Evolutionary conservation across 2,797 vertebrate species (phyloP), one percentile per base, ranked within the genome.

Genomic region (Poecilia picta): DNA sequence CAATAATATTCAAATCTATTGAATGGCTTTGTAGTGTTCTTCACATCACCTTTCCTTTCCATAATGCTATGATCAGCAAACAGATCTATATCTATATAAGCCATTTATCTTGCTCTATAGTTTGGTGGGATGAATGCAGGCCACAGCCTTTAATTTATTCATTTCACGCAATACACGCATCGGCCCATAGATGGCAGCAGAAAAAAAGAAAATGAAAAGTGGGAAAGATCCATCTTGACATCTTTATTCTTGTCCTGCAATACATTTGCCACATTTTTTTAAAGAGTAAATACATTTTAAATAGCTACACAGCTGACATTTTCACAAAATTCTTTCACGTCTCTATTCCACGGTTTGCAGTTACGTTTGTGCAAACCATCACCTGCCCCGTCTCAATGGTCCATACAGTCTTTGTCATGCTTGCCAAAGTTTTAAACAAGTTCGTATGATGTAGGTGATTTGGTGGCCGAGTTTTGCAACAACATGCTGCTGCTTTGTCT

Each of bases 211-310:
- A 28, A 64, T 5, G 7, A 57, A 79, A 78, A 66, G 68, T 36
- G 20, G 0, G 85, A 1, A 4, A 68, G 62, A 53, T 89, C 90
- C 81, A 81, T 91, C 84, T 92, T 88, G 91, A 94, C 93, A 94
- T 93, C 89, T 95, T 95, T 95, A 94, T 94, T 95, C 89, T 88
- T 92, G 88, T 93, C 93, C 93, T 84, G 92, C 90, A 90, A 92
- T 91, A 92, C 90, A 94, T 87, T 91, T 94, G 91, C 89, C 91
- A 94, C 89, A 91, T 92, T 89, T 92, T 92, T 89, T 91, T 82
- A 87, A 90, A 93, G 93, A 93, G 90, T 94, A 94, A 94, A 94
- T 94, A 94, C 94, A 93, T 93, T 89, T 94, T 94, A 93, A 94
- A 94, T 91, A 94, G 92, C 92, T 93, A 91, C 92, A 94, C 90